phyloP scores from a whole-genome alignment of 2,113 vertebrate genomes.

The rat (Rattus norvegicus) region GRCr8 NC_086028.1:93469501-93470000 shows the following conservation, averaged over 20 bases:
- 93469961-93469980: background rate
- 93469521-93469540: background rate
- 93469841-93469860: background rate
- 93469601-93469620: background rate
- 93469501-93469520: background rate
- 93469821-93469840: background rate
- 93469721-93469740: background rate
- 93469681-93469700: background rate
- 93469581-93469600: background rate
- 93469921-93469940: background rate
- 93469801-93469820: accelerated
- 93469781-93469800: background rate
- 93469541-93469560: background rate
- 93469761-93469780: background rate
- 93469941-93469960: background rate
- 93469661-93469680: accelerated
- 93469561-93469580: background rate
- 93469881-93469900: background rate
- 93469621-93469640: background rate
- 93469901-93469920: background rate
- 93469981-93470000: accelerated
- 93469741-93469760: background rate
- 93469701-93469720: background rate
- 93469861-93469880: background rate
- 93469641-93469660: accelerated